Conservation (phyloP, 1,140 invertebrate genomes). For the Hycleus phaleratus region DNA sequence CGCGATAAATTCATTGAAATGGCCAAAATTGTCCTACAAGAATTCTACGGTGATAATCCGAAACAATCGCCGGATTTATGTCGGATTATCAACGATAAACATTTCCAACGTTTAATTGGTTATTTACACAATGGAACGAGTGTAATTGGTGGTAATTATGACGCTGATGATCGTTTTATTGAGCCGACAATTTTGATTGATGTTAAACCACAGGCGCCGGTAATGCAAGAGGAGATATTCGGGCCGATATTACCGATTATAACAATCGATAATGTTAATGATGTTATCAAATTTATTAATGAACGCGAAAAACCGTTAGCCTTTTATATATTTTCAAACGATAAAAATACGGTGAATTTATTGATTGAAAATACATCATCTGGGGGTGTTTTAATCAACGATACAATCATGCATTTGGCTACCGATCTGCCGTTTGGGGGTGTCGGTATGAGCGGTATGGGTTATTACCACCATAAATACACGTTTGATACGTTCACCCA, state of each 20-base stretch:
- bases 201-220: constrained; percentile 55
- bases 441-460: constrained; percentile 85
- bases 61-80: constrained; percentile 74
- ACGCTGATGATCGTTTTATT: constrained; percentile 71
- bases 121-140: constrained; percentile 59
- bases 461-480: constrained; percentile 85
- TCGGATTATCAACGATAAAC: constrained; percentile 76
- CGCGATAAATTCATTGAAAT: constrained; percentile 60
- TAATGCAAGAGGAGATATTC: constrained; percentile 94
- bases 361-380: constrained; percentile 65
- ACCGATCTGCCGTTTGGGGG: constrained; percentile 79
- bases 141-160: constrained; percentile 67
- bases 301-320: constrained; percentile 68
- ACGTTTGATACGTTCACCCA: constrained; percentile 91
- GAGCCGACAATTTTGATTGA: constrained; percentile 74
- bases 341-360: constrained; percentile 48
- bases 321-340: constrained; percentile 70
- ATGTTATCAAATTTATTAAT: constrained; percentile 85
- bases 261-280: constrained; percentile 71
- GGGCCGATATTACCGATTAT: constrained; percentile 88
- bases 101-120: constrained; percentile 48
- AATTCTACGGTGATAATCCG: constrained; percentile 79
- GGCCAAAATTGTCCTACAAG: constrained; percentile 57
- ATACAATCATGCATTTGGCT: constrained; percentile 66
- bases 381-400: constrained; percentile 72